phyloP scores from a whole-genome alignment of 2,113 vertebrate species.

The Donacobius atricapilla region DNA sequence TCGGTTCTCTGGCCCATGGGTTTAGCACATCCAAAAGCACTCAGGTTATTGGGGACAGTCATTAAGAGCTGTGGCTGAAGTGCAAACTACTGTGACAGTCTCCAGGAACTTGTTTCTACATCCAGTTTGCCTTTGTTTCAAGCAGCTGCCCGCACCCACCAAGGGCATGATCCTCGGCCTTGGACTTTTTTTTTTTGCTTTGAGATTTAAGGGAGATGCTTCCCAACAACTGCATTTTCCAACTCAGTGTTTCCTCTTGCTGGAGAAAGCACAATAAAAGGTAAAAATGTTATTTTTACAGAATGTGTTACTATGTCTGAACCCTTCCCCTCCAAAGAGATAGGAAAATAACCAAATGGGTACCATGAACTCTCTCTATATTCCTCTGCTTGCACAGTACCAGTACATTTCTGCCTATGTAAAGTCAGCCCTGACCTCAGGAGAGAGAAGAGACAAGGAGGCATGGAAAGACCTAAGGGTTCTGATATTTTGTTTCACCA shows the following conservation, averaged over 20 bases:
- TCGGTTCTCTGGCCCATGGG: not conserved
- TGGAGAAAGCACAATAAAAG: not conserved
- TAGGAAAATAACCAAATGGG: not conserved
- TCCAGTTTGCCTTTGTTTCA: not conserved
- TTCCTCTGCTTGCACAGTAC: not conserved
- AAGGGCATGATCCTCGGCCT: not conserved
- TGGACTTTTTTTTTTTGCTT: not conserved
- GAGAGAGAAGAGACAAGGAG: not conserved
- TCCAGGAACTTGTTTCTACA: not conserved
- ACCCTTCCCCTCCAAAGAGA: not conserved
- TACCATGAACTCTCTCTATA: not conserved
- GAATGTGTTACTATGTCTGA: not conserved
- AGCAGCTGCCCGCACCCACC: not conserved
- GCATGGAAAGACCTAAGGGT: not conserved
- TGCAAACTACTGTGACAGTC: not conserved
- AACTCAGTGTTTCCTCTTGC: not conserved
- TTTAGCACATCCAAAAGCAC: not conserved
- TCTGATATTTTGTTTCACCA: not conserved
- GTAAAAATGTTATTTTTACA: not conserved
- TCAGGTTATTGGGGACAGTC: not conserved
- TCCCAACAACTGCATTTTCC: not conserved
- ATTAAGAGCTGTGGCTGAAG: not conserved
- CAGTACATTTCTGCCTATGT: not conserved
- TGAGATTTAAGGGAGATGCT: not conserved
- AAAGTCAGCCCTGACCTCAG: not conserved